Conservation (phyloP, 2,113 vertebrate species). For the Pao palembangensis region DNA sequence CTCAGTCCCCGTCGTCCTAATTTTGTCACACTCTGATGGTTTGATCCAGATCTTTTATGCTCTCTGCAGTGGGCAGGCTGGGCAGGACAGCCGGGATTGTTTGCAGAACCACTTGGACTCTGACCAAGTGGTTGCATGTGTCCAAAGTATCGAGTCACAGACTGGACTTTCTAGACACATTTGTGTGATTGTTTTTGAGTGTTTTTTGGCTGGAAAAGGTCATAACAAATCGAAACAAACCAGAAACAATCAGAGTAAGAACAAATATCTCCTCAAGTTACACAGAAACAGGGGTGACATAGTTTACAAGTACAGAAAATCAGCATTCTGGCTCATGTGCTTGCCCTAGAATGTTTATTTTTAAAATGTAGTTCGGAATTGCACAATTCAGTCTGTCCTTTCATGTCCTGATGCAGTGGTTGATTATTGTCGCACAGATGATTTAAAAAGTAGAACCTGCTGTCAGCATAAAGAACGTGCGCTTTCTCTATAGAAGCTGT, state of each 20-base stretch:
- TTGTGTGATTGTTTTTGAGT: not conserved
- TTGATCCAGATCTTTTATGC: constrained; percentile 13
- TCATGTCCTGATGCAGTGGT: constrained; percentile 34
- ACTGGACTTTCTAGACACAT: constrained; percentile 1
- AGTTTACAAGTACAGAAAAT: too few relatives aligned
- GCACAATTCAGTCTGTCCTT: constrained; percentile 9
- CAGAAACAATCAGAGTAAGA: too few relatives aligned
- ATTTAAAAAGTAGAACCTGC: constrained; percentile 21
- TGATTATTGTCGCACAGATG: constrained; percentile 7
- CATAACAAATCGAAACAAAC: too few relatives aligned
- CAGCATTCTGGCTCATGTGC: too few relatives aligned
- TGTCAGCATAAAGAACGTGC: constrained; percentile 35
- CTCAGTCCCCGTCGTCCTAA: constrained; percentile 37
- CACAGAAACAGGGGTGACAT: not conserved
- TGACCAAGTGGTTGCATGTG: not conserved
- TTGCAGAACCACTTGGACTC: constrained; percentile 2
- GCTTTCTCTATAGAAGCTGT: constrained; percentile 36
- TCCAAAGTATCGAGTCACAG: not conserved
- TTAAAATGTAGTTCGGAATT: too few relatives aligned
- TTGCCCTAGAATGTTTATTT: too few relatives aligned
- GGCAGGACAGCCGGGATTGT: not conserved
- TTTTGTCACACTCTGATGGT: constrained; percentile 10
- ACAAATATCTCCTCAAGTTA: not conserved
- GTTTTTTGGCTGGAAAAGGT: too few relatives aligned
- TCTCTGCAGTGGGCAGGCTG: constrained; percentile 1